Base-by-base conservation (phyloP, 2,888 invertebrate species). In the Molanna angustata region DNA sequence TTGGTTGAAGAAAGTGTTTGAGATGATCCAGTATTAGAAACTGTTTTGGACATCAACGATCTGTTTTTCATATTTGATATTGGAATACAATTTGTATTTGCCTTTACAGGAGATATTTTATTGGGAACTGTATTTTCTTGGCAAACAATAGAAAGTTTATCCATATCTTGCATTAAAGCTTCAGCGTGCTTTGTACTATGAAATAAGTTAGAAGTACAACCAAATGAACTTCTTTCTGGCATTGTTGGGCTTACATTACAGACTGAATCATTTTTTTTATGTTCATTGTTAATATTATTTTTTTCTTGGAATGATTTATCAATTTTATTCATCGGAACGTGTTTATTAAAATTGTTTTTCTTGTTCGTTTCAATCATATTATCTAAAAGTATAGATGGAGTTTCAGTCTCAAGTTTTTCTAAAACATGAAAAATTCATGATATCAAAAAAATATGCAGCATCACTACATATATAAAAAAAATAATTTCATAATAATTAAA, bases 161-260 rank as follows among this genome's bases (percentile, higher is more conserved):
- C 22, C 9, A 32, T 32, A 33, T 49, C 41, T 20, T 45, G 33
- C 6, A 33, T 14, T 11, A 48, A 32, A 21, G 45, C 52, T 18
- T 54, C 54, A 27, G 21, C 54, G 14, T 52, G 49, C 43, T 43
- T 58, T 13, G 58, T 58, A 40, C 58, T 58, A 13, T 55, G 56
- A 40, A 58, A 58, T 13, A 58, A 50, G 35, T 58, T 55, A 6
- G 55, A 52, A 1, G 7, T 19, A 13, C 27, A 33, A 17, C 44
- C 55, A 19, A 55, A 52, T 9, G 49, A 49, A 46, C 47, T 52
- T 20, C 49, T 52, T 14, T 46, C 49, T 2, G 48, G 35, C 21
- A 52, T 19, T 3, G 49, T 56, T 6, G 49, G 56, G 37, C 52
- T 52, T 13, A 20, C 9, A 22, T 40, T 48, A 16, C 27, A 4